Evolutionary conservation across 2,797 vertebrate species (phyloP).

Genomic region (Eremophila alpestris): DNA sequence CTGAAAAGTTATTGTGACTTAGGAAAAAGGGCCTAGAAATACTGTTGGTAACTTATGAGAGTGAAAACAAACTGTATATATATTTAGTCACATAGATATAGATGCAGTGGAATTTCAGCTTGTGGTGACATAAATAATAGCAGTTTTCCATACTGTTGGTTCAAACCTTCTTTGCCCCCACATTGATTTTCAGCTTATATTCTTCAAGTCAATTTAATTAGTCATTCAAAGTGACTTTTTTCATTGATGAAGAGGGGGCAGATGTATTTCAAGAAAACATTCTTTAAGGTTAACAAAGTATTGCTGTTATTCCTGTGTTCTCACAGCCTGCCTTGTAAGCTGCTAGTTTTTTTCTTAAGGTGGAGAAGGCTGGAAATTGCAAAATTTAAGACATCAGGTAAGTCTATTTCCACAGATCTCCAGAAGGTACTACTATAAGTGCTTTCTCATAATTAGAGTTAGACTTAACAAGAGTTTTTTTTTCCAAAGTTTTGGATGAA

Average conservation of each 20-base stretch:
- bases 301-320: neutral
- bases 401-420: neutral
- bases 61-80: neutral
- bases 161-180: neutral
- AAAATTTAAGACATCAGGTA: neutral
- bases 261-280: neutral
- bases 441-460: neutral
- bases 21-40: neutral
- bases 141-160: neutral
- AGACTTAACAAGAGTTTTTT: neutral
- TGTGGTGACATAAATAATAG: neutral
- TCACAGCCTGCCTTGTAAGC: neutral
- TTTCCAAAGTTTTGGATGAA: neutral
- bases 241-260: neutral
- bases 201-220: neutral
- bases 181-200: neutral
- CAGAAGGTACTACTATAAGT: neutral
- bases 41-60: neutral
- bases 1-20: neutral
- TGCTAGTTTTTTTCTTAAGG: neutral
- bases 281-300: neutral
- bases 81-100: neutral
- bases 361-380: neutral
- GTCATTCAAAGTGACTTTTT: neutral
- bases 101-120: neutral